Percentiles rank a stretch among this genome's conserved stretches.
Evolutionary conservation across 1,140 invertebrate species (phyloP).

Genomic region (Pseudomyrmex concolor): DNA sequence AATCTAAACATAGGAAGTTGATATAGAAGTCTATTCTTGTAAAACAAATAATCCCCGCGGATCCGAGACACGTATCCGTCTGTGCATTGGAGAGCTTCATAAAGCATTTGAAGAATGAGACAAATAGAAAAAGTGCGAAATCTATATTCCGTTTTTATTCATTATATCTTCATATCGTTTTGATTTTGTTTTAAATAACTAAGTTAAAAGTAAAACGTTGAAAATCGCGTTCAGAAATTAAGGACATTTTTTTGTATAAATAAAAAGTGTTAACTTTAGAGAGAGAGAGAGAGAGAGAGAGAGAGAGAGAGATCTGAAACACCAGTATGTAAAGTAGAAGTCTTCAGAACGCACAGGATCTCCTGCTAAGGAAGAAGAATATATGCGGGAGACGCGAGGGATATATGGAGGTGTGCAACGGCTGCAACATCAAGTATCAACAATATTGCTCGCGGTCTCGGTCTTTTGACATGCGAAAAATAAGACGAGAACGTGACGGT

Average conservation of each 20-base stretch:
- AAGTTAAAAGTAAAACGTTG: too few species aligned
- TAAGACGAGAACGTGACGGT: constrained; percentile 75
- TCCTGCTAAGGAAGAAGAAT: constrained; percentile 51
- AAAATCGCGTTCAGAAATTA: too few species aligned
- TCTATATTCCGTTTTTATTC: neutral
- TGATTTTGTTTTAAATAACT: neutral
- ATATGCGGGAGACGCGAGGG: constrained; percentile 6
- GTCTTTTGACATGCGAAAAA: constrained; percentile 82
- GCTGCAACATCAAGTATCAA: constrained; percentile 84
- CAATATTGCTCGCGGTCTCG: constrained; percentile 77
- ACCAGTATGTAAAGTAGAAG: constrained; percentile 1
- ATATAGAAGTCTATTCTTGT: constrained; percentile 83
- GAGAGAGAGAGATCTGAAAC: neutral
- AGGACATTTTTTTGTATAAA: neutral
- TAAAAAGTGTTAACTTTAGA: neutral
- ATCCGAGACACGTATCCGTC: constrained; percentile 57
- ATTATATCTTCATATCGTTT: neutral
- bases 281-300: neutral
- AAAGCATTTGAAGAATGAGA: neutral
- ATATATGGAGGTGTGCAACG: constrained; percentile 43
- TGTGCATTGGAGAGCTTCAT: constrained; percentile 27
- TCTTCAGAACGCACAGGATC: constrained; percentile 34
- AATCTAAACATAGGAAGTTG: constrained; percentile 83
- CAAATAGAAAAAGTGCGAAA: neutral
- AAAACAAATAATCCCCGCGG: constrained; percentile 79